Conservation (phyloP, 2,113 vertebrate species). For the Ploceus nigricollis region DNA sequence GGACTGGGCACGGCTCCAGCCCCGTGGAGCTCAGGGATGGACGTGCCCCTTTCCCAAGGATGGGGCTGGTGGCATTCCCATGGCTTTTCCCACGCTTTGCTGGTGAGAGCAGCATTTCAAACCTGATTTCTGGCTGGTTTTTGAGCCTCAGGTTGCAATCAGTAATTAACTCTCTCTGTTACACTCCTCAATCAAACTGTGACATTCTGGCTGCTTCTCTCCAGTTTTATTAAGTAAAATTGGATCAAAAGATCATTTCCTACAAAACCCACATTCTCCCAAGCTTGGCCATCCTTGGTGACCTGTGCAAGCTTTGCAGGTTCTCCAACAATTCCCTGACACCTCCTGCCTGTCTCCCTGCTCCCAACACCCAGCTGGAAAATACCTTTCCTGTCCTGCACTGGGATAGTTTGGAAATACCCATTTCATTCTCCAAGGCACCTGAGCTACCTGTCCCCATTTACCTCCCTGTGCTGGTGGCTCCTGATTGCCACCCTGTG, state of each 20-base stretch:
- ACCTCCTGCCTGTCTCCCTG: neutral
- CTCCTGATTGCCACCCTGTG: neutral
- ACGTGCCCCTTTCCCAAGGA: neutral
- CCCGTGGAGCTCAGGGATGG: neutral
- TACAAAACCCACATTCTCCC: neutral
- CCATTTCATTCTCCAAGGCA: neutral
- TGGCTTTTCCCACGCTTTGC: neutral
- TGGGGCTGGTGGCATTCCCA: neutral
- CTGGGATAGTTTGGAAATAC: accelerated
- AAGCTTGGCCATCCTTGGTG: neutral
- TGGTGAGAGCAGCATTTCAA: neutral
- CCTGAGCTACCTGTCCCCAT: accelerated
- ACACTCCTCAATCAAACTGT: neutral
- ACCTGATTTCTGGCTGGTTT: neutral
- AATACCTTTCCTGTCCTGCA: neutral
- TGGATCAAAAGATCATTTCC: neutral
- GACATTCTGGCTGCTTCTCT: neutral
- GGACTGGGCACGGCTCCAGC: neutral
- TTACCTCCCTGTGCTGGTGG: neutral
- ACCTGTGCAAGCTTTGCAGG: neutral
- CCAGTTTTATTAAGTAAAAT: neutral
- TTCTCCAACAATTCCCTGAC: neutral
- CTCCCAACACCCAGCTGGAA: neutral
- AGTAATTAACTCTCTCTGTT: neutral
- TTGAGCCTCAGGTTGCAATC: neutral